These are phyloP conservation scores for Gnathonemus echidnorhynchus DNA, from an alignment of 2,113 vertebrate genomes.

Conservation along the genomic window DNA sequence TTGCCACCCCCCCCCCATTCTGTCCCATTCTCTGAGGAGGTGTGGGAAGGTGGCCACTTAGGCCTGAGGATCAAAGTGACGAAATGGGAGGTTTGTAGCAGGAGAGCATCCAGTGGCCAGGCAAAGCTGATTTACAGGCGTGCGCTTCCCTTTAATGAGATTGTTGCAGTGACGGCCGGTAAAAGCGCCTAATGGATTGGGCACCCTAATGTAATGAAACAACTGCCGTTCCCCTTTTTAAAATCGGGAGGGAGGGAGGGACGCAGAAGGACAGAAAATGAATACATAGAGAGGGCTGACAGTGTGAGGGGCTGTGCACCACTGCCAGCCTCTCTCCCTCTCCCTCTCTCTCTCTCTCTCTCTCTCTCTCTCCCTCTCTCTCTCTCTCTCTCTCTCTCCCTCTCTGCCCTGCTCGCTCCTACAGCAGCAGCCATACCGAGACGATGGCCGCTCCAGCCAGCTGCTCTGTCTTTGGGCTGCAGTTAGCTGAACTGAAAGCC, in stretches of 20 bases:
- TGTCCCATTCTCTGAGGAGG: no score
- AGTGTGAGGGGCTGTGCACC: slow-evolving; percentile 73
- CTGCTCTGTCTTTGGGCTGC: slow-evolving; percentile 51
- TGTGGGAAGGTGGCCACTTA: slow-evolving; percentile 33
- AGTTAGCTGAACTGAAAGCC: slow-evolving; percentile 51
- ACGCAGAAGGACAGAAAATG: slow-evolving; percentile 56
- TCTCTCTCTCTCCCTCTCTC: slow-evolving; percentile 19
- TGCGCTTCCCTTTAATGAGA: slow-evolving; percentile 97
- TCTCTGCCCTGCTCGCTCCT: slow-evolving; percentile 36
- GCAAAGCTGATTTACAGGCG: slow-evolving; percentile 94
- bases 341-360: neutral
- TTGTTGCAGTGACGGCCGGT: slow-evolving; percentile 98
- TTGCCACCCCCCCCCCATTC: neutral
- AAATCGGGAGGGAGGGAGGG: slow-evolving; percentile 46
- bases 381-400: slow-evolving; percentile 41
- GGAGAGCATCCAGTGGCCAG: slow-evolving; percentile 71
- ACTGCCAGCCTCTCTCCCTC: slow-evolving; percentile 48
- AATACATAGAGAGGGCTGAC: slow-evolving; percentile 98
- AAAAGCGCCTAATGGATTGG: slow-evolving; percentile 99
- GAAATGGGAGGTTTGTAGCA: slow-evolving; percentile 49
- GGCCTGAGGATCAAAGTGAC: slow-evolving; percentile 72
- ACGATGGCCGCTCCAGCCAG: slow-evolving; percentile 60
- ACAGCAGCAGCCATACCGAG: slow-evolving; percentile 38
- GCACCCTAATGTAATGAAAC: slow-evolving; percentile 99
- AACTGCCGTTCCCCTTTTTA: slow-evolving; percentile 91